These are phyloP conservation scores for Phalacrocorax pelagicus DNA, from an alignment of 2,113 vertebrate species.

Conservation along the genomic window DNA sequence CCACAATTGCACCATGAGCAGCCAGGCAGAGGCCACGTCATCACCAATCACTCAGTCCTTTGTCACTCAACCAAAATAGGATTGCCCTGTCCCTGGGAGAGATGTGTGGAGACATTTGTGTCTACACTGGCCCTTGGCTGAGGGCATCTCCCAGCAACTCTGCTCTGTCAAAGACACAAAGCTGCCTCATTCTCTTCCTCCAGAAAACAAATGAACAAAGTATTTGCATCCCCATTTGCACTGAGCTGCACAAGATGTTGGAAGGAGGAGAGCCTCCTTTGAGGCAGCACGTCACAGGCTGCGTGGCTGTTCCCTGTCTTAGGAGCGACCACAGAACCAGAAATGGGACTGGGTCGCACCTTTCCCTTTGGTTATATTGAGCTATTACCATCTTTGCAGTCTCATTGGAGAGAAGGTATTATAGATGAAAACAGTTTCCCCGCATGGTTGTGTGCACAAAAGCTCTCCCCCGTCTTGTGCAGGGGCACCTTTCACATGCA, in stretches of 20 bases:
- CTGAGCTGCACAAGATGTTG: not conserved
- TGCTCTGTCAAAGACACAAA: not conserved
- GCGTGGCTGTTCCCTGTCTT: not conserved
- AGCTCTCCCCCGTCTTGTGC: not conserved
- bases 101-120: not conserved
- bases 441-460: fast-evolving
- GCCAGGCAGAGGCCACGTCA: not conserved
- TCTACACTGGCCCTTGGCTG: not conserved
- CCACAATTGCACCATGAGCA: fast-evolving
- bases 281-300: not conserved
- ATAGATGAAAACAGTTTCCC: not conserved
- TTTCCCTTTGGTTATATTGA: not conserved
- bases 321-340: not conserved
- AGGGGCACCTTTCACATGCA: fast-evolving
- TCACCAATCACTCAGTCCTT: fast-evolving
- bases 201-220: not conserved
- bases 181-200: not conserved
- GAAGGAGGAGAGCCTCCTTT: not conserved
- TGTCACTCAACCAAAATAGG: not conserved
- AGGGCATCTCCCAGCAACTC: not conserved
- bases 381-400: not conserved
- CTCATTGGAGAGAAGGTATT: not conserved
- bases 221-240: fast-evolving
- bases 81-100: not conserved
- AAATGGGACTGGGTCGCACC: not conserved